Evolutionary conservation across 2,113 vertebrate genomes (phyloP).

Genomic region (Sphyrna mokarran): DNA sequence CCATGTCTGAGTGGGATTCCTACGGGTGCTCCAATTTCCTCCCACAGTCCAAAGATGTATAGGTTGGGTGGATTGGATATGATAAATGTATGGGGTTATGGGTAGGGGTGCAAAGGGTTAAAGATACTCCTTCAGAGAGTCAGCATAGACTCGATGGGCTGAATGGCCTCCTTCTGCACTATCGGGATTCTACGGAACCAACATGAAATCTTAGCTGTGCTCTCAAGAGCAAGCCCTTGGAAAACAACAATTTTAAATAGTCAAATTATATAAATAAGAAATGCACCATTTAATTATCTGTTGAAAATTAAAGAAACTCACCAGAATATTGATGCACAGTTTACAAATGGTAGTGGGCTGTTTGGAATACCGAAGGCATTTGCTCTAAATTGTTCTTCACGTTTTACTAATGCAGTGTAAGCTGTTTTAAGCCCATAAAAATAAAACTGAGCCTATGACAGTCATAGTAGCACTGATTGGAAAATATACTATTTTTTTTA

Average conservation of each 20-base stretch:
- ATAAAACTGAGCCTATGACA: background rate
- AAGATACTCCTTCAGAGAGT: too few relatives aligned
- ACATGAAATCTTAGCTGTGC: background rate
- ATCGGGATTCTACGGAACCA: background rate
- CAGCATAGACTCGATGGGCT: too few relatives aligned
- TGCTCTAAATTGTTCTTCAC: background rate
- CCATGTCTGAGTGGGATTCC: too few relatives aligned
- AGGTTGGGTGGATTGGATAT: too few relatives aligned
- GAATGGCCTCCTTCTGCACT: too few relatives aligned
- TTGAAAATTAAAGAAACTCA: background rate
- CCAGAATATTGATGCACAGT: background rate
- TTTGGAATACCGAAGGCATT: background rate
- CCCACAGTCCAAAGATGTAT: too few relatives aligned
- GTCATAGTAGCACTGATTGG: background rate
- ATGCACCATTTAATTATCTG: background rate
- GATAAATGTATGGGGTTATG: too few relatives aligned
- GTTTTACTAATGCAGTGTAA: background rate
- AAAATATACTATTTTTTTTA: background rate
- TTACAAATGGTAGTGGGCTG: background rate
- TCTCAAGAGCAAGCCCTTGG: background rate
- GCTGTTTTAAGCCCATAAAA: background rate
- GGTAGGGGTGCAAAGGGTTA: too few relatives aligned
- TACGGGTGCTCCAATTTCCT: too few relatives aligned
- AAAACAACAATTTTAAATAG: background rate
- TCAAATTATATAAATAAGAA: background rate